Evolutionary conservation across 2,797 vertebrate species (phyloP), one percentile per base, ranked within the genome.

Genomic region (Etheostoma nigrum): DNA sequence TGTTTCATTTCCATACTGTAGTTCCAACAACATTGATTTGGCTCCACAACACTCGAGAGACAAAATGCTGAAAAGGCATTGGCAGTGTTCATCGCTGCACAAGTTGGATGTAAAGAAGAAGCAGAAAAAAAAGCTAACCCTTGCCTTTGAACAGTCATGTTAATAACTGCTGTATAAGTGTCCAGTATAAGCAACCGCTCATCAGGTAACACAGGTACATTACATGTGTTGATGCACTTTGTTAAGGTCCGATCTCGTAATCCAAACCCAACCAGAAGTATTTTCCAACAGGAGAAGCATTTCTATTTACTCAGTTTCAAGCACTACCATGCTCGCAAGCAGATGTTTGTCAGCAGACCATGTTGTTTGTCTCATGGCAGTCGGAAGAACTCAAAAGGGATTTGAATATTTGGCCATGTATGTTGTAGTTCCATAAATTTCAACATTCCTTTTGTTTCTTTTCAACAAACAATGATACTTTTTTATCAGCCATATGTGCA

Each of bases 401-500:
- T 87, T 86, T 86, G 71, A 76, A 84, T 78, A 85, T 88, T 88
- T 82, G 76, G 79, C 88, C 85, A 76, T 89, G 82, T 91, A 72
- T 87, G 84, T 89, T 85, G 86, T 91, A 86, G 88, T 86, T 90
- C 84, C 86, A 86, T 85, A 51, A 40, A 82, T 83, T 90, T 85
- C 88, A 83, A 88, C 91, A 91, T 92, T 94, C 92, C 91, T 85
- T 90, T 67, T 76, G 68, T 82, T 91, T 86, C 77, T 74, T 83
- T 91, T 89, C 73, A 86, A 79, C 86, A 83, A 86, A 79, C 72
- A 74, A 75, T 82, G 75, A 88, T 80, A 64, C 75, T 60, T 82
- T 81, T 81, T 80, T 79, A 90, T 88, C 92, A 91, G 92, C 92
- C 92, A 91, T 94, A 92, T 84, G 88, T 94, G 93, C 94, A 94